Conservation (phyloP, 2,797 vertebrate species). For the Lates japonicus region DNA sequence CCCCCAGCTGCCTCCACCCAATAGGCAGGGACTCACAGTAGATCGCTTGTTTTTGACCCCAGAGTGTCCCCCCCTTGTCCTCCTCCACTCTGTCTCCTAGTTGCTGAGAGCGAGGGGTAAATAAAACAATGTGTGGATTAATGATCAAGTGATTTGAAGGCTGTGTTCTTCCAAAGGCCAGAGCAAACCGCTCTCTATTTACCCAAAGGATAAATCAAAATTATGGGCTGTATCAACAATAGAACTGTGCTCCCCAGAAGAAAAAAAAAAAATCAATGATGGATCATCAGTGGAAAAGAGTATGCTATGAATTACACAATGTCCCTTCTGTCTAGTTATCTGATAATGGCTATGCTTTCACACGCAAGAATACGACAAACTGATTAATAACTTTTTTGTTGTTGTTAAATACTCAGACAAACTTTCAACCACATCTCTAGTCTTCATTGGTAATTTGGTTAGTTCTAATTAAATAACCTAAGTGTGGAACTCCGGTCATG, state of each 20-base stretch:
- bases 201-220: constrained; percentile 85
- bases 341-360: constrained; percentile 67
- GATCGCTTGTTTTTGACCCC: constrained; percentile 80
- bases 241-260: constrained; percentile 61
- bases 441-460: background rate
- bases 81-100: constrained; percentile 74
- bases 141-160: constrained; percentile 84
- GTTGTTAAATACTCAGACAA: constrained; percentile 26
- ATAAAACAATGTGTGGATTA: constrained; percentile 88
- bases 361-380: constrained; percentile 54
- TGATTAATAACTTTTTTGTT: constrained; percentile 38
- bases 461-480: background rate
- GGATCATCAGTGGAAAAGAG: constrained; percentile 72
- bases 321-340: constrained; percentile 70
- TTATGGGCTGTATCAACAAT: constrained; percentile 85
- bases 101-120: constrained; percentile 84
- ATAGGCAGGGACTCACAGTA: constrained; percentile 70
- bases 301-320: constrained; percentile 54
- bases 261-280: constrained; percentile 59
- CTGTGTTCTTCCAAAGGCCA: constrained; percentile 77
- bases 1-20: constrained; percentile 52
- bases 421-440: background rate
- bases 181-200: constrained; percentile 79
- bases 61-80: constrained; percentile 60
- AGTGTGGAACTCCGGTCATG: background rate